Evolutionary conservation across 2,797 vertebrate species (phyloP), one percentile per base, ranked within the genome.

Genomic region (Rhinichthys osculus): DNA sequence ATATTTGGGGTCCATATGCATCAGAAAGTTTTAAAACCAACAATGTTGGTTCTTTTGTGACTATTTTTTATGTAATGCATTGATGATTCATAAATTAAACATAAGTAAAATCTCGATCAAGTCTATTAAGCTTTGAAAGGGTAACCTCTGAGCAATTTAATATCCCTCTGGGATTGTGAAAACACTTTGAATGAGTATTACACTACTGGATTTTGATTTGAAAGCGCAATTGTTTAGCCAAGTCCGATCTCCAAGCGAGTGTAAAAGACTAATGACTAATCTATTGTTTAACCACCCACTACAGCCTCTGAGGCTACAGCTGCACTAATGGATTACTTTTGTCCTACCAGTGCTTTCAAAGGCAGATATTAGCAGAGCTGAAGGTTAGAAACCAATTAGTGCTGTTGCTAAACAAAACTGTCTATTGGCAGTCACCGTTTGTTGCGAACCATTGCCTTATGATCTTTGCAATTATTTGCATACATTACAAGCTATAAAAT

Each of bases 311-410:
- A 86, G 86, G 87, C 79, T 82, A 86, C 70, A 86, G 85, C 66
- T 69, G 81, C 84, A 78, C 81, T 85, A 87, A 84, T 88, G 76
- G 67, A 77, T 77, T 84, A 74, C 87, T 83, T 87, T 70, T 88
- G 88, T 91, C 89, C 89, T 89, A 90, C 66, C 90, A 92, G 86
- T 52, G 84, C 89, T 92, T 92, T 94, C 90, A 93, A 92, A 88
- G 90, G 90, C 91, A 84, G 67, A 72, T 74, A 67, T 86, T 81
- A 66, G 44, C 59, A 42, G 40, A 57, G 44, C 81, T 72, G 71
- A 85, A 87, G 57, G 81, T 87, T 87, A 76, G 47, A 84, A 86
- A 91, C 89, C 90, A 90, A 92, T 94, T 93, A 93, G 90, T 66
- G 87, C 79, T 71, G 73, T 52, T 87, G 89, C 92, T 90, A 89